Conservation (phyloP, 2,113 vertebrate species). For the Cyphomyrus plagiostoma region DNA sequence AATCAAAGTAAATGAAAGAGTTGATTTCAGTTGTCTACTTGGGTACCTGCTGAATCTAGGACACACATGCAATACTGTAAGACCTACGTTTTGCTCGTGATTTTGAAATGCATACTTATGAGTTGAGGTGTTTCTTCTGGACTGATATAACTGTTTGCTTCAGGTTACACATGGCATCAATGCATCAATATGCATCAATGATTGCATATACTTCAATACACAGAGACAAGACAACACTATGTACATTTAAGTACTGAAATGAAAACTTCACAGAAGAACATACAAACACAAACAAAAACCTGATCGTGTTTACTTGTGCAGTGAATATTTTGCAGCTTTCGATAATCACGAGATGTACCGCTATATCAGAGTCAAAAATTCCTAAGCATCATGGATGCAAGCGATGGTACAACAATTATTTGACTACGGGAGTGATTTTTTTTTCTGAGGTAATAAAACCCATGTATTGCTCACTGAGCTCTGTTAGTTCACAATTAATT, state of each 20-base stretch:
- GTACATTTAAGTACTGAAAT: not conserved
- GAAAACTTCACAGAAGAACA: not conserved
- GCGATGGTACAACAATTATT: not conserved
- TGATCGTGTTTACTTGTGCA: constrained; percentile 10
- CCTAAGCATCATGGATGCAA: not conserved
- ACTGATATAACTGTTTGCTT: constrained; percentile 6
- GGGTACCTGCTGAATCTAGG: not conserved
- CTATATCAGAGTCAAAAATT: not conserved
- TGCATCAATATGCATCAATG: constrained; percentile 9
- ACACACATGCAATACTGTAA: constrained; percentile 13
- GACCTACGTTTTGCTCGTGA: not conserved
- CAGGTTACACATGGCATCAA: constrained; percentile 11
- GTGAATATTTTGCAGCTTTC: not conserved
- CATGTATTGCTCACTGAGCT: constrained; percentile 5
- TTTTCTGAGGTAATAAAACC: not conserved
- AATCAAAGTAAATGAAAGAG: not conserved
- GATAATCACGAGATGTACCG: not conserved
- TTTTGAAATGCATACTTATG: not conserved
- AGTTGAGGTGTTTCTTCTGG: not conserved
- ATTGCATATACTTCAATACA: constrained; percentile 20
- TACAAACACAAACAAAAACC: not conserved
- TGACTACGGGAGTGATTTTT: not conserved
- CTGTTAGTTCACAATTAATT: not conserved
- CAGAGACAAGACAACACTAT: constrained; percentile 4
- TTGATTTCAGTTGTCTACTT: not conserved